phyloP scores from a whole-genome alignment of 30 jellyfish, hydroid and myxozoan species.

The Catostylus mosaicus region DNA sequence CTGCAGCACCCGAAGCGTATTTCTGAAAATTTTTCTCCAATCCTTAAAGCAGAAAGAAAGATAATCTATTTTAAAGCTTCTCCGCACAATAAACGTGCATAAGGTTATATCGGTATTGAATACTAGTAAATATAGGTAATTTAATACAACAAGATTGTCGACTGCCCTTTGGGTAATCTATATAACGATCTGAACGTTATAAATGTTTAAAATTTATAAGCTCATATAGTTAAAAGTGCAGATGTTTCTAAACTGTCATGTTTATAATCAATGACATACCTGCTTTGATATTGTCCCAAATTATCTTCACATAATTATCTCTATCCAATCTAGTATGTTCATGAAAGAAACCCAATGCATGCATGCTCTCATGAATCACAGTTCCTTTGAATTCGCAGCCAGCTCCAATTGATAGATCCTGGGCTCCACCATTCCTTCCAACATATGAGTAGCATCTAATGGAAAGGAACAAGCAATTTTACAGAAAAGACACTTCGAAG shows the following conservation, averaged over 20 bases:
- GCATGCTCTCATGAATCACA: conserved; percentile 53
- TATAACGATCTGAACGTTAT: too few species aligned
- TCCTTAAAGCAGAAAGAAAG: conserved; percentile 16
- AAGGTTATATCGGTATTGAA: too few species aligned
- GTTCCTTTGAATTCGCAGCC: conserved; percentile 70
- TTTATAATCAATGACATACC: neutral
- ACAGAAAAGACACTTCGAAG: too few species aligned
- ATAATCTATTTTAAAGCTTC: too few species aligned
- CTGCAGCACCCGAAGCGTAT: conserved; percentile 71
- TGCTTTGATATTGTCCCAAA: conserved; percentile 15
- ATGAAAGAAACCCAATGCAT: conserved; percentile 69
- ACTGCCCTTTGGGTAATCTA: too few species aligned
- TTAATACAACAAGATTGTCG: too few species aligned
- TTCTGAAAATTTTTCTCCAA: conserved; percentile 66
- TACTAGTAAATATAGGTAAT: too few species aligned
- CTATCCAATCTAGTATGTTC: conserved; percentile 66
- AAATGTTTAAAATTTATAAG: too few species aligned
- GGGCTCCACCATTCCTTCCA: conserved; percentile 56
- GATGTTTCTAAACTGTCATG: too few species aligned
- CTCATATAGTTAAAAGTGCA: too few species aligned
- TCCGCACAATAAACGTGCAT: too few species aligned
- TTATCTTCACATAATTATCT: conserved; percentile 45
- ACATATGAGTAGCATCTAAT: conserved; percentile 59
- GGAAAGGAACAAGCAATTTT: neutral
- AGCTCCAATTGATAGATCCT: conserved; percentile 58